Base-by-base conservation (phyloP, 2,888 invertebrate genomes). In the Melieria picta region DNA sequence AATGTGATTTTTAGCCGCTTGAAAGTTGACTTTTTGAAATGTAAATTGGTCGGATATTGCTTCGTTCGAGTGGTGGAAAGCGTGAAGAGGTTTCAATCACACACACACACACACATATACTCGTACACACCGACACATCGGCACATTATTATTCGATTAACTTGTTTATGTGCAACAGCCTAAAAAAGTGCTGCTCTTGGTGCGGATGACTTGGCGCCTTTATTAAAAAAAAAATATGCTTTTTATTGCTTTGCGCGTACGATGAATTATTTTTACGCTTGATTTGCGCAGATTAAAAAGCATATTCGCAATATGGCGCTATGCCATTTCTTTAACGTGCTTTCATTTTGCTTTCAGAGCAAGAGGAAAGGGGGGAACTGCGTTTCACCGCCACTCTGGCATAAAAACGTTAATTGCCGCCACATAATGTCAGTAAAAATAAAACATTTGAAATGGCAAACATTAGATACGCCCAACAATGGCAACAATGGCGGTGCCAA, bases 91-190 rank as follows among this genome's bases (percentile, higher is more conserved):
- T 52, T 52, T 13, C n/a, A 58, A 30, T 13, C 58, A 6, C 42
- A 65, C 56, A 65, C 13, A 46, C 46, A 56, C 43, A 46, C n/a
- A n/a, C n/a, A n/a, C n/a, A n/a, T n/a, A n/a, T n/a, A n/a, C n/a
- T n/a, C n/a, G n/a, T n/a, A n/a, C n/a, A n/a, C 56, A 65, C 43
- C 43, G 16, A 56, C 13, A 65, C 57, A 65, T 57, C 55, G 5
- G 2, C 30, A 58, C 69, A 69, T 69, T 69, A 69, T 61, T 69
- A 69, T 69, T 69, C 69, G 69, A 69, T 69, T 69, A 69, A 69
- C 69, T 69, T 69, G 62, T 69, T 69, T 69, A 61, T 69, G 46
- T 50, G 69, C 61, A 52, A 16, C 50, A 43, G 7, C 61, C 60
- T n/a, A 58, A 61, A 45, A 43, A 13, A 10, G 11, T 1, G 57